Base-by-base conservation (phyloP, 2,797 vertebrate genomes). In the Notolabrus celidotus region DNA sequence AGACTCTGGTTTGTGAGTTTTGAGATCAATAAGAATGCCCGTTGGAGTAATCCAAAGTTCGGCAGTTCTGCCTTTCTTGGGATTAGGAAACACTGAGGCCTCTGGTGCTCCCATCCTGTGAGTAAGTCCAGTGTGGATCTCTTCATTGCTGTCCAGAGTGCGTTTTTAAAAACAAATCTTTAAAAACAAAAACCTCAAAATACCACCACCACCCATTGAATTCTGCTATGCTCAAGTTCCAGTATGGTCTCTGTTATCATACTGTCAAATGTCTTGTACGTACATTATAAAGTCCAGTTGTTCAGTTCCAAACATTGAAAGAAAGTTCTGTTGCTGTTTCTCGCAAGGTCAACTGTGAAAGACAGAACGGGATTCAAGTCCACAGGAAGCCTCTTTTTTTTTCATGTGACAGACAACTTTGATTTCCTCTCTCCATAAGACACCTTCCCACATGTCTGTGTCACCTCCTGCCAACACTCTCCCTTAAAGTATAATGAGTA, bases 21-120 rank as follows among this genome's bases (percentile, higher is more conserved):
- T 80, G 88, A 89, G 89, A 92, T 87, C 83, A 50, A 80, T 83
- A 86, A 92, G 86, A 94, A 95, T 94, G 94, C 93, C 94, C 94
- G 71, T 92, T 89, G 86, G 78, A 85, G 74, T 90, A 90, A 86
- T 91, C 81, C 88, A 85, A 68, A 87, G 82, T 83, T 79, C 7
- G 66, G 81, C 84, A 73, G 67, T 67, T 74, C 47, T 83, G 88
- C 84, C 89, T 74, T 81, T 75, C 67, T 64, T 71, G 71, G 59
- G 68, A 72, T 63, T 68, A 74, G 71, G 84, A 83, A 79, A 83
- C 86, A 78, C 71, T 66, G 85, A 89, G 53, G 69, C 74, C 78
- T 80, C 80, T 73, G 79, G 84, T 79, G 82, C 74, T 88, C 75
- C 81, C 56, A 73, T 75, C 74, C 71, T 76, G 70, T 85, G 81